phyloP scores from a whole-genome alignment of 2,888 invertebrate genomes.

The Sthenelais limicola region DNA sequence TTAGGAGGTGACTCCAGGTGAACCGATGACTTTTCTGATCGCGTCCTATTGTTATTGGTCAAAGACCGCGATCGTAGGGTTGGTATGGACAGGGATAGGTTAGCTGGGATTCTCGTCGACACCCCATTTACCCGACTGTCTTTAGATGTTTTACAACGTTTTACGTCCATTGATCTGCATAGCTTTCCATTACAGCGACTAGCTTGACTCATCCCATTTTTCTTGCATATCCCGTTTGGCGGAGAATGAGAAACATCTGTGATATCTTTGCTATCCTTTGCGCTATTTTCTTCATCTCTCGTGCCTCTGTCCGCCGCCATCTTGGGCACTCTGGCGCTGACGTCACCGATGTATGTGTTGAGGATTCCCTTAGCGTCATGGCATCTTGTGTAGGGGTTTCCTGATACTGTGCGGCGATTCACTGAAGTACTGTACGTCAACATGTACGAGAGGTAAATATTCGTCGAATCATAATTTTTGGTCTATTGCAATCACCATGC shows the following conservation, averaged over 20 bases:
- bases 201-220: conserved; percentile 62
- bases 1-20: conserved; percentile 27
- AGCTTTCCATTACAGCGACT: conserved; percentile 59
- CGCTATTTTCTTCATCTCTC: conserved; percentile 56
- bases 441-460: no score
- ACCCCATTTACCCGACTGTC: conserved; percentile 56
- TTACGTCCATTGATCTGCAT: conserved; percentile 55
- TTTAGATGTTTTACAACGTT: conserved; percentile 55
- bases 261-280: conserved; percentile 60
- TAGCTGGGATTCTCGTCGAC: conserved; percentile 53
- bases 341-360: conserved; percentile 53
- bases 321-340: conserved; percentile 62
- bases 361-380: no score
- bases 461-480: no score
- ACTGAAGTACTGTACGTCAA: no score
- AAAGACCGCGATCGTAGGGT: conserved; percentile 59
- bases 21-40: conserved; percentile 20
- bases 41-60: conserved; percentile 21
- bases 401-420: no score
- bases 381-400: conserved; percentile 29
- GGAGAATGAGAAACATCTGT: conserved; percentile 57
- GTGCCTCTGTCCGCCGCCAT: conserved; percentile 69
- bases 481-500: no score
- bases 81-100: conserved; percentile 60
- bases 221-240: conserved; percentile 60